Conservation (phyloP, 2,113 vertebrate species). For the Neogobius melanostomus region DNA sequence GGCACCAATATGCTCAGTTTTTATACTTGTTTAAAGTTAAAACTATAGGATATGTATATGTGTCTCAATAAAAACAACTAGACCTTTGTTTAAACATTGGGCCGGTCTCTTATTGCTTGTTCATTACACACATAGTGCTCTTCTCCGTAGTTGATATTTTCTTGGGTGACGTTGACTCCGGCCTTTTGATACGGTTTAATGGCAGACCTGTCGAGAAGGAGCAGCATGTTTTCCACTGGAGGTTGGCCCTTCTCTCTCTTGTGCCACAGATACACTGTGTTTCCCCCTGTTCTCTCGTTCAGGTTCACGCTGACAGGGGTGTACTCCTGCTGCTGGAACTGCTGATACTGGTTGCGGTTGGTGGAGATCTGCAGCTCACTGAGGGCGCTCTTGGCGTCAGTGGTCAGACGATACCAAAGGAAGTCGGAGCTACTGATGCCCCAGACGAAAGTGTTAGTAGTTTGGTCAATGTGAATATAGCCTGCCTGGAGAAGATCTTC, state of each 20-base stretch:
- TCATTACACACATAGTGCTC: not conserved
- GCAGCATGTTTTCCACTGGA: not conserved
- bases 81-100: not conserved
- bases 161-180: not conserved
- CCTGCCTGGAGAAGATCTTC: rapidly evolving
- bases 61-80: not conserved
- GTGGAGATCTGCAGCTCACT: not conserved
- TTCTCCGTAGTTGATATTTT: not conserved
- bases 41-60: no score
- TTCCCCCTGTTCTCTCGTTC: not conserved
- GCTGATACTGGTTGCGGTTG: rapidly evolving
- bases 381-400: not conserved
- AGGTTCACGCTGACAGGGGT: not conserved
- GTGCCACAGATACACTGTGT: not conserved
- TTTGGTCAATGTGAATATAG: not conserved
- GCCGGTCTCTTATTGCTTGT: not conserved
- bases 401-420: not conserved
- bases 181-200: not conserved
- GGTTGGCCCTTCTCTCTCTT: not conserved
- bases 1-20: no score
- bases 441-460: not conserved
- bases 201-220: not conserved
- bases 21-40: no score
- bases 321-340: not conserved
- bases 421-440: not conserved